Evolutionary conservation across 92 coral and sea anemone genomes (phyloP), one percentile per base, ranked within the genome.

Genomic region (Porites cylindrica): DNA sequence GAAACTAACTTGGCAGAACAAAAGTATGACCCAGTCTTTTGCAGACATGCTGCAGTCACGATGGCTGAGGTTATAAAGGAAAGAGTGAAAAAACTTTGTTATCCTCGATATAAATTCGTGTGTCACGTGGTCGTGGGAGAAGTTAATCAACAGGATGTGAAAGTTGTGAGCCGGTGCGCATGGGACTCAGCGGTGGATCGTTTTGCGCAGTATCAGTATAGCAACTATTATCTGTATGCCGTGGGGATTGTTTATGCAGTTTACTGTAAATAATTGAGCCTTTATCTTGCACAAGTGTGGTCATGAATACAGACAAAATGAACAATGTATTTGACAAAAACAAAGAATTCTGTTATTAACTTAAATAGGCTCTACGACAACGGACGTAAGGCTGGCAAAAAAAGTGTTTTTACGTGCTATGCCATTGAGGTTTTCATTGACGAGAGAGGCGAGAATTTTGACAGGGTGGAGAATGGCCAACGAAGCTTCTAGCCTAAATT

Each of bases 61-160:
- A 86, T 97, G 32, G 85, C 94, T 54, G 96, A 97, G 78, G 91
- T 83, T 66, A 93, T 97, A 62, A 97, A 97, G 79, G 97, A 92
- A 47, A 91, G 95, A 78, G 98, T 96, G 12, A 96, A 96, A 71
- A 90, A 88, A 85, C 86, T 96, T 89, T 92, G 95, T 78, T 96
- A 95, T 84, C 95, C 96, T 38, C 87, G 99, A 66, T 95, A 93
- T 93, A 96, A 96, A 88, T 93, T 93, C 67, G 83, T 93, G 38
- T 96, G 96, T 90, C 98, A 96, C 94, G 99, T 93, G 79, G 78
- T 89, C 76, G 86, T 96, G 23, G 99, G 99, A 11, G 96, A 95
- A 76, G 51, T 91, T 60, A 90, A 82, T 58, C 88, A 88, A 76
- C 99, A 96, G 80, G 95, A 92, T 69, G 90, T 95, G 79, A 93